phyloP scores from a whole-genome alignment of 2,888 invertebrate genomes.

The Tinea pellionella region DNA sequence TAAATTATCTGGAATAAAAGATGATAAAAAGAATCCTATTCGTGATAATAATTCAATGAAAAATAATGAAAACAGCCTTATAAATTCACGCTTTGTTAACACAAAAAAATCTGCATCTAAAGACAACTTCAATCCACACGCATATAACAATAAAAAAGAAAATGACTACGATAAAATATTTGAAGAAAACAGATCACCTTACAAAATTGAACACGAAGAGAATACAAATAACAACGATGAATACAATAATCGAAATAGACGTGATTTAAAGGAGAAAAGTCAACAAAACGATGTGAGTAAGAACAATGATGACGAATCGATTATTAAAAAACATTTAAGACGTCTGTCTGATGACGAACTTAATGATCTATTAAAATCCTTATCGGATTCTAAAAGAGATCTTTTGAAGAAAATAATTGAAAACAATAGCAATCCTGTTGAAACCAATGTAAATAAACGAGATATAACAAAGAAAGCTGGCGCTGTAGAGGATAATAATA shows the following conservation, averaged over 20 bases:
- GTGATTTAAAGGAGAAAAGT: constrained; percentile 22
- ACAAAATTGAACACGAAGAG: neutral
- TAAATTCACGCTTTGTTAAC: neutral
- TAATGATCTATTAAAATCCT: constrained; percentile 44
- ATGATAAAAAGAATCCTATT: neutral
- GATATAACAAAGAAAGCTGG: constrained; percentile 59
- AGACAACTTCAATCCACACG: neutral
- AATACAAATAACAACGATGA: neutral
- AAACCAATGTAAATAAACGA: constrained; percentile 38
- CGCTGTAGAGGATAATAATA: constrained; percentile 44
- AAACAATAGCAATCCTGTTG: constrained; percentile 23
- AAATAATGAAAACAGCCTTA: neutral
- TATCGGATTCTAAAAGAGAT: constrained; percentile 48
- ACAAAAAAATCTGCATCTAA: neutral
- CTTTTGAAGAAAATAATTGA: constrained; percentile 51
- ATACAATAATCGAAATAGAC: constrained; percentile 30
- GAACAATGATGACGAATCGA: constrained; percentile 43
- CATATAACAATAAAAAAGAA: neutral
- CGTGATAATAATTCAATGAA: neutral
- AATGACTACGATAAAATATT: neutral
- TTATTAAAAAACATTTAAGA: constrained; percentile 49
- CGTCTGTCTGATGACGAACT: constrained; percentile 47
- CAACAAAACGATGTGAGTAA: constrained; percentile 20
- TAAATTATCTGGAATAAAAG: neutral
- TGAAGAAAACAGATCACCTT: neutral